Evolutionary conservation across 1,140 invertebrate species (phyloP).

Genomic region (silkworm (Bombyx mori)): ASM3026992v2 NC_085119.1:13150501-13151000

Average conservation of each 20-base stretch:
- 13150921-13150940: conserved; percentile 32
- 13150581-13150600: too few relatives aligned
- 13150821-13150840: conserved; percentile 28
- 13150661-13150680: conserved; percentile 6
- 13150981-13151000: conserved; percentile 4
- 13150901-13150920: conserved; percentile 18
- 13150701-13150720: conserved; percentile 95
- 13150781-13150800: conserved; percentile 90
- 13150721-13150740: conserved; percentile 94
- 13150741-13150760: conserved; percentile 98
- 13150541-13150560: too few relatives aligned
- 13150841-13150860: conserved; percentile 38
- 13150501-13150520: too few relatives aligned
- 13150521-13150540: too few relatives aligned
- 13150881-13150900: neutral
- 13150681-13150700: conserved; percentile 88
- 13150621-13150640: too few relatives aligned
- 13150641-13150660: too few relatives aligned
- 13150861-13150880: conserved; percentile 28
- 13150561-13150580: too few relatives aligned
- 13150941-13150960: conserved; percentile 17
- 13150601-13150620: too few relatives aligned
- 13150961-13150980: conserved; percentile 29
- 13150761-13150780: conserved; percentile 93
- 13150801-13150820: conserved; percentile 72